These are phyloP conservation scores for Nyctibius grandis DNA, from an alignment of 2,797 vertebrate genomes.

Conservation along the genomic window DNA sequence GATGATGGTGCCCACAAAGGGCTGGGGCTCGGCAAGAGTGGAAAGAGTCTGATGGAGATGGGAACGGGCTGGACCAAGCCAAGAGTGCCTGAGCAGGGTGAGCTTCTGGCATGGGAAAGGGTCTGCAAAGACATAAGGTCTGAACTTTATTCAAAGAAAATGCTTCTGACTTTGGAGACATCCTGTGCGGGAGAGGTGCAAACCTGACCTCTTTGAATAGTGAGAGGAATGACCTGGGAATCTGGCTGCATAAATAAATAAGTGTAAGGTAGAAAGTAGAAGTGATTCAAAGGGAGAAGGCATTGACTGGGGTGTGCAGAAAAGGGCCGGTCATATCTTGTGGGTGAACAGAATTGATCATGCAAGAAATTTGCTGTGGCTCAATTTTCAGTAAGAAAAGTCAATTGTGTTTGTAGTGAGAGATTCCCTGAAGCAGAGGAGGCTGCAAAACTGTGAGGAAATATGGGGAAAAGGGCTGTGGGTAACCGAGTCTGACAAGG, in stretches of 20 bases:
- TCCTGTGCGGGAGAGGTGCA: background rate
- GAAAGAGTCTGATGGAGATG: background rate
- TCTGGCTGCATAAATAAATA: background rate
- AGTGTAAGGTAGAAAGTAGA: background rate
- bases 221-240: background rate
- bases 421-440: background rate
- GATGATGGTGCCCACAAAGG: background rate
- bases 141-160: background rate
- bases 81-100: background rate
- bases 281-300: background rate
- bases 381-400: background rate
- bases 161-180: background rate
- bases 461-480: background rate
- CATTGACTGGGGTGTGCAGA: background rate
- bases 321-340: background rate
- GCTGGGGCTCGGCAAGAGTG: background rate
- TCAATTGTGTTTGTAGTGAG: background rate
- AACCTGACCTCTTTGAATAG: background rate
- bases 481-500: background rate
- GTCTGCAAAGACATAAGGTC: background rate
- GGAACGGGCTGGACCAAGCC: background rate
- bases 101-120: background rate
- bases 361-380: background rate
- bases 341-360: background rate
- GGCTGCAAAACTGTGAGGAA: background rate